Evolutionary conservation across 2,888 invertebrate species (phyloP), one percentile per base, ranked within the genome.

Genomic region (Protodeltote pygarga): DNA sequence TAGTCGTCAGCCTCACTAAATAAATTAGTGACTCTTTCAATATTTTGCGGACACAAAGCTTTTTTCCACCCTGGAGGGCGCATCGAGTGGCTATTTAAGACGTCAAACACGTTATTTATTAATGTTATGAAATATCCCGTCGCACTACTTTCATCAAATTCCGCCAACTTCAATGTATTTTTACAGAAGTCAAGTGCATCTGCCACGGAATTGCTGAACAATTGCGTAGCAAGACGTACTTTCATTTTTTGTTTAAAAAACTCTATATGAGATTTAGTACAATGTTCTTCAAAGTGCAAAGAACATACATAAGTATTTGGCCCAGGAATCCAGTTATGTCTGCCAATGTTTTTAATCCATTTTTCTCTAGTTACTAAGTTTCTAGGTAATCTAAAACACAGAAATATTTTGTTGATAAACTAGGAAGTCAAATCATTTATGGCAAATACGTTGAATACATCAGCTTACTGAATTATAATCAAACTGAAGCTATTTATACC

Each of bases 51-150:
- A 13, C 37, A 33, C 17, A 33, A 27, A 0, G 32, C 41, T 6
- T 49, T 49, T 13, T 49, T 49, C 2, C 10, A 42, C 0, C 32
- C 27, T 19, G 42, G 48, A 3, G 37, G 25, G 1, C 21, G 33
- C 1, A 34, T 19, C 3, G 44, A 39, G 1, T 39, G 25, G 5
- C 39, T 39, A 5, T 51, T 46, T 0, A 51, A 9, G 1, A 35
- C 9, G 33, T 32, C 35, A 40, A 48, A 35, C 3, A 33, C 4
- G 14, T 37, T 8, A 10, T 50, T 50, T 1, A 50, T n/a, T 3
- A 24, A 8, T 6, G 11, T 24, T 3, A 45, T 38, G 19, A 44
- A 44, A 29, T 25, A 13, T 1, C 34, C 11, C 3, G 35, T 50
- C 5, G 10, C 39, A 1, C 10, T 19, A 32, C 34, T 33, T 10